Base-by-base conservation (phyloP, 1,140 invertebrate genomes). In the Stratiolaelaps scimitus region DNA sequence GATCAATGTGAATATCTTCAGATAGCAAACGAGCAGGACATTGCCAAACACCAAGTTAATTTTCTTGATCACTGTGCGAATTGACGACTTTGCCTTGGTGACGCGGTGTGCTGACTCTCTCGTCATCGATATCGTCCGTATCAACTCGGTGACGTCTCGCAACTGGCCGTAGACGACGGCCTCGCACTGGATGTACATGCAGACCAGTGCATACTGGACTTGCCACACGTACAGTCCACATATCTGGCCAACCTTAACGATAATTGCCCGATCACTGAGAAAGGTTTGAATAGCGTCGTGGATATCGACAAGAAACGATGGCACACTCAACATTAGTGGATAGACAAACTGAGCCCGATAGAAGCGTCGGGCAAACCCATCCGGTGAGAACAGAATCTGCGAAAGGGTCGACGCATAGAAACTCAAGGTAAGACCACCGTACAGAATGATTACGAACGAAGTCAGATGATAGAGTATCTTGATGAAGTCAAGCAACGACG, bases 151-250 rank as follows among this genome's bases (percentile, higher is more conserved):
- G 2, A 60, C 15, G 6, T 60, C 15, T 13, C 2, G 53, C 53
- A 60, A 34, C 20, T 26, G 15, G 17, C 53, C 20, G 15, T 15
- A 34, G 34, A 60, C 20, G 4, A 60, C 20, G 13, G 15, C 2
- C 10, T 17, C 26, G 26, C 53, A 20, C 23, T 60, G 17, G 13
- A 26, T 60, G 23, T 60, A 60, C 53, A 60, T 60, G 10, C 34
- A 10, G 15, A 34, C 53, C 1, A 34, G 26, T 1, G 53, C 53
- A 26, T 29, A 29, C 53, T 60, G 53, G 15, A 17, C 53, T 60
- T 60, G 53, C 53, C 53, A 60, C 15, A 60, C 53, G 47, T 48
- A 60, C 15, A 60, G 17, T 1, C 23, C 53, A 23, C 53, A 60
- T 34, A 60, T 2, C 26, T 60, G 26, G 47, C 47, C 47, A 15